These are phyloP conservation scores for Eufriesea mexicana DNA, from an alignment of 1,140 invertebrate species.

Conservation along the genomic window DNA sequence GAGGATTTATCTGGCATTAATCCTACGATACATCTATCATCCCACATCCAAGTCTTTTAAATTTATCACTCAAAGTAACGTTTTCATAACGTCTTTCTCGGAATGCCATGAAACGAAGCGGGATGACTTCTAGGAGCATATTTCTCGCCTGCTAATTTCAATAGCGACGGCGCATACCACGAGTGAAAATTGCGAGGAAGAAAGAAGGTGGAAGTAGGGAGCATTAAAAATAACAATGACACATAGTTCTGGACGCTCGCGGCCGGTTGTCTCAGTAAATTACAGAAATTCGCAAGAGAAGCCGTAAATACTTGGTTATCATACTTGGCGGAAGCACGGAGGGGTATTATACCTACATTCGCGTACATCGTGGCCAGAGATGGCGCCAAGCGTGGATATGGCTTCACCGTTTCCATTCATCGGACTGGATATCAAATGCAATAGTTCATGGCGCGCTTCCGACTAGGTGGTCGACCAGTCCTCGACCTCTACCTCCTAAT, in stretches of 20 bases:
- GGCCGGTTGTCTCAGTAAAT: slow-evolving; percentile 71
- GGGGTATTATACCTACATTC: slow-evolving; percentile 75
- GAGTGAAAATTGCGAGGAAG: neutral
- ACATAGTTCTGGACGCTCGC: slow-evolving; percentile 36
- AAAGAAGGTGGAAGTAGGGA: neutral
- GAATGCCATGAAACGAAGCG: neutral
- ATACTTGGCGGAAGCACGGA: slow-evolving; percentile 77
- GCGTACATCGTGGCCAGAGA: slow-evolving; percentile 66
- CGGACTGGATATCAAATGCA: slow-evolving; percentile 73
- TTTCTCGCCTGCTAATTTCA: neutral
- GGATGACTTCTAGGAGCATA: neutral
- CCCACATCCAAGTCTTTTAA: no score
- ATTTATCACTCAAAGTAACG: no score
- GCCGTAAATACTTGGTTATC: slow-evolving; percentile 81
- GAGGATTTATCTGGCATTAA: no score
- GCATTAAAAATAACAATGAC: slow-evolving; percentile 39
- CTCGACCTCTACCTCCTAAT: slow-evolving; percentile 69
- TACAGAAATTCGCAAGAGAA: slow-evolving; percentile 74
- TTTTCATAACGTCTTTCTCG: neutral
- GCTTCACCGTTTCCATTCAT: slow-evolving; percentile 73
- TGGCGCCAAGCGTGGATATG: slow-evolving; percentile 65
- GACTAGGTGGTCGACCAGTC: slow-evolving; percentile 69
- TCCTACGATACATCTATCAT: no score
- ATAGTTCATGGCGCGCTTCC: slow-evolving; percentile 71
- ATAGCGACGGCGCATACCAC: neutral